Evolutionary conservation across 2,113 vertebrate genomes (phyloP).

Genomic region (Xenopus laevis): DNA sequence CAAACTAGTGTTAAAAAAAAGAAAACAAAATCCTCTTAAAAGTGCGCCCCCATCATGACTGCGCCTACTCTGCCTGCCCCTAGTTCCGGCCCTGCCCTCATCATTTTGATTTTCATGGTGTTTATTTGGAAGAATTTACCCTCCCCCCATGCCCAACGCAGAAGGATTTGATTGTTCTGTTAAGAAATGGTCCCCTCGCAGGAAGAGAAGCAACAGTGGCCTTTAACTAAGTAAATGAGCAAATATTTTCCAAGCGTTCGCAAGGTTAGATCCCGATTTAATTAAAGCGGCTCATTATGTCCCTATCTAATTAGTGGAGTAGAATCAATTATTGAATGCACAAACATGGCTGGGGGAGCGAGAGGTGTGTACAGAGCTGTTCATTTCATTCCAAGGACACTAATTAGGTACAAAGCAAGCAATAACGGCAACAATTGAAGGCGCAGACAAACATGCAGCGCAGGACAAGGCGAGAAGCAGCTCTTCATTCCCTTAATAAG

Average conservation of each 20-base stretch:
- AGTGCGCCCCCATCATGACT: too few relatives aligned
- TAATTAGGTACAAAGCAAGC: constrained; percentile 99
- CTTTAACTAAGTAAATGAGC: constrained; percentile 92
- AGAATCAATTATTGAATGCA: constrained; percentile 99
- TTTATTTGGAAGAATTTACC: too few relatives aligned
- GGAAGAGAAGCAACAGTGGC: constrained; percentile 79
- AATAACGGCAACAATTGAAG: constrained; percentile 91
- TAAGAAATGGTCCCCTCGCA: constrained; percentile 53
- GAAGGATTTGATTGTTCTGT: too few relatives aligned
- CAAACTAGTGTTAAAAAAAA: too few relatives aligned
- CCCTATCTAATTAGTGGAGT: constrained; percentile 97
- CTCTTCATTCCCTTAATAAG: constrained; percentile 84
- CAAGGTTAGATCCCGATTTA: constrained; percentile 99
- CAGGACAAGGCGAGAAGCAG: constrained; percentile 64
- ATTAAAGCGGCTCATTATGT: constrained; percentile 99
- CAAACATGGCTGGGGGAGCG: constrained; percentile 95
- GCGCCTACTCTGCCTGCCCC: too few relatives aligned
- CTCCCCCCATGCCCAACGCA: too few relatives aligned
- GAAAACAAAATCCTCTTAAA: too few relatives aligned
- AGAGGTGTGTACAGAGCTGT: constrained; percentile 90
- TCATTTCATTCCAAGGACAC: constrained; percentile 99
- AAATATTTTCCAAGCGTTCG: constrained; percentile 99
- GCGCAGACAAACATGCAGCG: constrained; percentile 56
- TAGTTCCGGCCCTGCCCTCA: too few relatives aligned
- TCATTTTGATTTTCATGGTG: too few relatives aligned